phyloP scores from a whole-genome alignment of 2,888 invertebrate genomes.

The Xanthorhoe designata region DNA sequence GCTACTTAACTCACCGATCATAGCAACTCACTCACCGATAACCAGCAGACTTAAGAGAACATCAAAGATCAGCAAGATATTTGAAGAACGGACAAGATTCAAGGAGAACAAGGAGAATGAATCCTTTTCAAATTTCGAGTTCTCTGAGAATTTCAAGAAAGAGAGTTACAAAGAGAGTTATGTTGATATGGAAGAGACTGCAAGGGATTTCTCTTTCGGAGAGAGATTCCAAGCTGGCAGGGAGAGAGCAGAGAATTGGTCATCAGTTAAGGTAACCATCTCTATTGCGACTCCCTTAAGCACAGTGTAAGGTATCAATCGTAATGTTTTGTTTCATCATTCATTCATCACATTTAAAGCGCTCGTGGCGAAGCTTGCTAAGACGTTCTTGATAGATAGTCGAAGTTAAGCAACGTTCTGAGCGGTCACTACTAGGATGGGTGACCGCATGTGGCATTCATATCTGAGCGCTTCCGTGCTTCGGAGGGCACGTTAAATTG shows the following conservation, averaged over 20 bases:
- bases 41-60: constrained; percentile 52
- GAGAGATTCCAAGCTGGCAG: constrained; percentile 54
- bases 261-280: constrained; percentile 63
- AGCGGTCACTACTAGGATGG: no score
- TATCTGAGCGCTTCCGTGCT: no score
- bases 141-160: constrained; percentile 1
- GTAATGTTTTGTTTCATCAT: no score
- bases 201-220: constrained; percentile 70
- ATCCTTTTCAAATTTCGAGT: constrained; percentile 49
- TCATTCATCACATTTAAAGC: no score
- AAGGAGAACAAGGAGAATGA: constrained; percentile 75
- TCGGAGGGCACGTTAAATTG: no score
- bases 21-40: constrained; percentile 50
- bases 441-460: no score
- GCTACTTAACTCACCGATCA: constrained; percentile 44
- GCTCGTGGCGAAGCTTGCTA: no score
- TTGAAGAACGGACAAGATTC: constrained; percentile 69
- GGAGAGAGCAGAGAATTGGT: constrained; percentile 60
- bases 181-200: constrained; percentile 67
- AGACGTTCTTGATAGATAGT: no score
- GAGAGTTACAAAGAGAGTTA: constrained; percentile 17
- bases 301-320: neutral
- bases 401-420: no score
- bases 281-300: constrained; percentile 10
- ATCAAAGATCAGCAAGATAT: constrained; percentile 66